phyloP scores from a whole-genome alignment of 2,113 vertebrate species.

The Pterocles gutturalis region DNA sequence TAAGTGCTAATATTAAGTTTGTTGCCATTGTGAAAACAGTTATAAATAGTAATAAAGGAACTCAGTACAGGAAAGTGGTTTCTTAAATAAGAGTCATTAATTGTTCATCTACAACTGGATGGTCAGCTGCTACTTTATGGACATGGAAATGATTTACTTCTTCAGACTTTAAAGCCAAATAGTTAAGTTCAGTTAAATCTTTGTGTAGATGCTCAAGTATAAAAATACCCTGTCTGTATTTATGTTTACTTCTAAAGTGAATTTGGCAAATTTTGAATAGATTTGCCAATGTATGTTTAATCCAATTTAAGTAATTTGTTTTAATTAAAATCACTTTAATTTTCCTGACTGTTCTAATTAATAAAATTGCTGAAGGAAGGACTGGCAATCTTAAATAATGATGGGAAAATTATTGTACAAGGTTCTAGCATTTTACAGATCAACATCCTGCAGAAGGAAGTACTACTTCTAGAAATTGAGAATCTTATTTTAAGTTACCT shows the following conservation, averaged over 20 bases:
- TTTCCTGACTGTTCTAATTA: background rate
- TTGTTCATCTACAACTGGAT: background rate
- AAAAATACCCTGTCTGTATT: background rate
- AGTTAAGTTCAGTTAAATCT: background rate
- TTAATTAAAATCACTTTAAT: background rate
- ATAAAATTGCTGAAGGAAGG: background rate
- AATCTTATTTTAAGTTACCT: background rate
- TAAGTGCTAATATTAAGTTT: background rate
- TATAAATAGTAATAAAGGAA: background rate
- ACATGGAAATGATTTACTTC: background rate
- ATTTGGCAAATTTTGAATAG: background rate
- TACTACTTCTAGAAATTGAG: background rate
- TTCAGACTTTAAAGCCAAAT: background rate
- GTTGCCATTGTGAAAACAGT: background rate
- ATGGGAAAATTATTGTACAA: background rate
- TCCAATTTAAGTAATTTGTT: background rate
- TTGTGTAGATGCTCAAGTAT: background rate
- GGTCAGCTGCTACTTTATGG: background rate
- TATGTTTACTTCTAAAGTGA: background rate
- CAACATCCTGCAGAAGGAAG: background rate
- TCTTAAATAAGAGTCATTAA: background rate
- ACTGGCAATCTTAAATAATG: background rate
- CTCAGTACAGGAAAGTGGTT: background rate
- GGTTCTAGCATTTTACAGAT: background rate
- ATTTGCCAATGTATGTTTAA: background rate